A percentile compares a stretch with the other conserved stretches of the same genome.
phyloP scores from a whole-genome alignment of 64 coral and sea anemone genomes.

The Hydrozoanthus tunicans region DNA sequence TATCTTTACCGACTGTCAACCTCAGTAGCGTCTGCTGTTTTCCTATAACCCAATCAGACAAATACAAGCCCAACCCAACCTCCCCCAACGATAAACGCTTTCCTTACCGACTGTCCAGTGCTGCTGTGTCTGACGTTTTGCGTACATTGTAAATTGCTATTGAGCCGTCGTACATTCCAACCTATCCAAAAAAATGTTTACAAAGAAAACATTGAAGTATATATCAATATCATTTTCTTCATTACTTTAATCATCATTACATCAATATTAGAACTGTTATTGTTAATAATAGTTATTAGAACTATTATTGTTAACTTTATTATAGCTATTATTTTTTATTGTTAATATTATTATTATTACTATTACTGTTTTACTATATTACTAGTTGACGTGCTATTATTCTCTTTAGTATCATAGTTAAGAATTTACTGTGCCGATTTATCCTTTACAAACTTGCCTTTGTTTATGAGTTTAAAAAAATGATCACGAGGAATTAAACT shows the following conservation, averaged over 20 bases:
- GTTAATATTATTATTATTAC: too few species aligned
- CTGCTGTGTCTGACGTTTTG: constrained; percentile 63
- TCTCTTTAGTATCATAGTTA: too few species aligned
- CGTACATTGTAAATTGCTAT: constrained; percentile 97
- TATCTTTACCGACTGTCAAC: constrained; percentile 84
- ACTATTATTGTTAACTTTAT: not conserved
- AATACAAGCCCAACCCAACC: not conserved
- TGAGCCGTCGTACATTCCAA: constrained; percentile 95
- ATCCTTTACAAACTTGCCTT: too few species aligned
- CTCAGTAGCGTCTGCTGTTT: constrained; percentile 63
- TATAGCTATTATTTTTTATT: too few species aligned
- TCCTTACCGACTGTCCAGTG: constrained; percentile 89
- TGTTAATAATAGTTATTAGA: not conserved
- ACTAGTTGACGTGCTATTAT: too few species aligned
- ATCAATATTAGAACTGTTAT: not conserved
- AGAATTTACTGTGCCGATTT: too few species aligned
- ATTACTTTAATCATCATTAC: not conserved
- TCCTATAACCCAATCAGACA: not conserved
- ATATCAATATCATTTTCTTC: not conserved
- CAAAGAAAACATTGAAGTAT: not conserved
- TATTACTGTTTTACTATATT: too few species aligned
- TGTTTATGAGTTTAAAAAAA: too few species aligned
- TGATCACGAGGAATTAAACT: too few species aligned
- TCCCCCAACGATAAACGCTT: not conserved
- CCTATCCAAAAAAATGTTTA: constrained; percentile 27